phyloP scores from a whole-genome alignment of 1,140 invertebrate genomes.

The Tetragnatha versicolor region DNA sequence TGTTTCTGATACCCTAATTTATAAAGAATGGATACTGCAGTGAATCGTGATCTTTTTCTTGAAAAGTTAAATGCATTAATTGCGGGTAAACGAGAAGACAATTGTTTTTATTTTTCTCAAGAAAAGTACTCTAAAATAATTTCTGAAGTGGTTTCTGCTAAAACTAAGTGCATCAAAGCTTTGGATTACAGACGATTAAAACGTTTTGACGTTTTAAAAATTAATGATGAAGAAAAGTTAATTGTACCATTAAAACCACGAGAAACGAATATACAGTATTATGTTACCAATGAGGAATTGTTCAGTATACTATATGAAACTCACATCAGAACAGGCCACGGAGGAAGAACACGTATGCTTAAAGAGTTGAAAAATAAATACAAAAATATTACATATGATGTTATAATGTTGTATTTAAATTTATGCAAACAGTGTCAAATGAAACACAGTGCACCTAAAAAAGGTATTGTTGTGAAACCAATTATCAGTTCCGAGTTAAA shows the following conservation, averaged over 20 bases:
- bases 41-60: slow-evolving; percentile 1
- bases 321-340: slow-evolving; percentile 21
- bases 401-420: slow-evolving; percentile 40
- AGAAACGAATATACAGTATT: slow-evolving; percentile 49
- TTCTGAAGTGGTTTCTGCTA: slow-evolving; percentile 6
- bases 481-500: slow-evolving; percentile 23
- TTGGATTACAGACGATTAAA: slow-evolving; percentile 19
- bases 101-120: background rate
- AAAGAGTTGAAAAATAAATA: slow-evolving; percentile 21
- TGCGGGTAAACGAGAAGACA: slow-evolving; percentile 5
- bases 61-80: background rate
- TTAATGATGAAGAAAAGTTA: no score
- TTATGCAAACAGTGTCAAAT: slow-evolving; percentile 45
- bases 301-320: slow-evolving; percentile 31
- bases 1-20: background rate
- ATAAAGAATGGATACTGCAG: slow-evolving; percentile 9
- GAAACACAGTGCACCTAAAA: slow-evolving; percentile 45
- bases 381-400: slow-evolving; percentile 29
- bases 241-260: slow-evolving; percentile 39
- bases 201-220: no score
- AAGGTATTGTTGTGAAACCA: slow-evolving; percentile 49
- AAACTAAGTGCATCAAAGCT: background rate
- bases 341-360: slow-evolving; percentile 4
- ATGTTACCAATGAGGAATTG: slow-evolving; percentile 29
- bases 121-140: slow-evolving; percentile 30